These are phyloP conservation scores for Helogale parvula DNA, from an alignment of 2,113 vertebrate species.

Conservation along the genomic window DNA sequence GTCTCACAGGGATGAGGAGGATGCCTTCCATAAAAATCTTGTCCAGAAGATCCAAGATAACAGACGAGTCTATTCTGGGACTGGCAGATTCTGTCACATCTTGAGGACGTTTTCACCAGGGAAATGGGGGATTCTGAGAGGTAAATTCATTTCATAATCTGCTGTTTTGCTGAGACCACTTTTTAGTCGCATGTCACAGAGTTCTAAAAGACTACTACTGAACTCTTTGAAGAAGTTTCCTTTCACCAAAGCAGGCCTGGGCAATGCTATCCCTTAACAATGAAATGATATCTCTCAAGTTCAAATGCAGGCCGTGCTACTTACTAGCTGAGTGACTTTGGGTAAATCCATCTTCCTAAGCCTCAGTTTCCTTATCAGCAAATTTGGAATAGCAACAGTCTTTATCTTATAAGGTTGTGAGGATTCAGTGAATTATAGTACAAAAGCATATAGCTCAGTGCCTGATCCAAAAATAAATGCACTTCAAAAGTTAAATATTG, in stretches of 20 bases:
- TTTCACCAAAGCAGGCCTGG: neutral
- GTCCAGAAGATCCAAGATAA: constrained; percentile 58
- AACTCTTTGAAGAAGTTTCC: neutral
- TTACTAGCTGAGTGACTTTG: neutral
- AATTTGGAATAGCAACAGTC: neutral
- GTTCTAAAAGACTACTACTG: constrained; percentile 49
- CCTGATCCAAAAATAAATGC: neutral
- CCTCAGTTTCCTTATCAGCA: constrained; percentile 29
- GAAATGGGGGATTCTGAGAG: constrained; percentile 50
- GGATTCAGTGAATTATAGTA: neutral
- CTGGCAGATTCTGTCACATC: constrained; percentile 52
- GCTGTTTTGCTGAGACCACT: constrained; percentile 60
- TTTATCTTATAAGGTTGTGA: neutral
- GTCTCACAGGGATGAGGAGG: constrained; percentile 60
- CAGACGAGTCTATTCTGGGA: constrained; percentile 68
- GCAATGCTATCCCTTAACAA: neutral
- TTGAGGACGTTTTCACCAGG: constrained; percentile 55
- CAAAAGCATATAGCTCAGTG: neutral
- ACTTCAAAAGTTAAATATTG: neutral
- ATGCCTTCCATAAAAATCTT: constrained; percentile 70
- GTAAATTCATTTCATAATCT: constrained; percentile 64
- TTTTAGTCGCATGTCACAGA: constrained; percentile 50
- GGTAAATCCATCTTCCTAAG: constrained; percentile 5
- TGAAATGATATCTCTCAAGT: neutral
- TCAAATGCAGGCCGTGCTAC: neutral